Evolutionary conservation across 2,113 vertebrate genomes (phyloP).

Genomic region (Corapipo altera): DNA sequence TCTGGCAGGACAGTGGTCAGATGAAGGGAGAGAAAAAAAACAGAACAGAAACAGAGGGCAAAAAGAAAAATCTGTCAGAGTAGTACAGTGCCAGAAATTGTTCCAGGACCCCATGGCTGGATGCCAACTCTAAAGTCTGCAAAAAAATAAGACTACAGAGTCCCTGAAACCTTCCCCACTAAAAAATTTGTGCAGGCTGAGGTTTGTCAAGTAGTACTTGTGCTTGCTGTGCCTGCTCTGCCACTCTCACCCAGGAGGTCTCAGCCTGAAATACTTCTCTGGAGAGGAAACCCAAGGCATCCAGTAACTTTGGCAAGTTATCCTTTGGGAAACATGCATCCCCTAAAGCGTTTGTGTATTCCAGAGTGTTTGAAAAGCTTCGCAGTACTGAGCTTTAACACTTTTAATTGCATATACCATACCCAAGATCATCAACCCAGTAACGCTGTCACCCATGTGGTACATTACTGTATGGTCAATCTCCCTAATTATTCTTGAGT

Average conservation of each 20-base stretch:
- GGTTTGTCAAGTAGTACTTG: not conserved
- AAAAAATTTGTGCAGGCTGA: not conserved
- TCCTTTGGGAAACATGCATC: constrained; percentile 35
- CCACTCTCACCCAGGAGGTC: not conserved
- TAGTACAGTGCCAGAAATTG: not conserved
- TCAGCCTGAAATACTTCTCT: constrained; percentile 4
- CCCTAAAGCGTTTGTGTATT: constrained; percentile 17
- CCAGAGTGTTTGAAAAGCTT: constrained; percentile 35
- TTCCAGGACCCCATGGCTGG: not conserved
- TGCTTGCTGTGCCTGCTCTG: not conserved
- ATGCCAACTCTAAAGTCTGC: not conserved
- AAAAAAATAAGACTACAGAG: not conserved
- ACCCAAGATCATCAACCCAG: constrained; percentile 14
- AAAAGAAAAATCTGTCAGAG: not conserved
- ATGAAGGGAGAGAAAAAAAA: not conserved
- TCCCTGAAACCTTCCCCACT: not conserved
- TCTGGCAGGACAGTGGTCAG: not conserved
- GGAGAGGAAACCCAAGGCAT: constrained; percentile 11
- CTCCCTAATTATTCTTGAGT: constrained; percentile 57
- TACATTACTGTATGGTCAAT: constrained; percentile 36
- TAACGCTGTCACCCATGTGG: not conserved
- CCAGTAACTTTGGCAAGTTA: constrained; percentile 44
- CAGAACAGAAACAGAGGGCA: constrained; percentile 15
- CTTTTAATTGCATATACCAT: constrained; percentile 48
- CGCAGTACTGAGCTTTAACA: not conserved